These are phyloP conservation scores for Nicator chloris DNA, from an alignment of 2,113 vertebrate species.

Conservation along the genomic window DNA sequence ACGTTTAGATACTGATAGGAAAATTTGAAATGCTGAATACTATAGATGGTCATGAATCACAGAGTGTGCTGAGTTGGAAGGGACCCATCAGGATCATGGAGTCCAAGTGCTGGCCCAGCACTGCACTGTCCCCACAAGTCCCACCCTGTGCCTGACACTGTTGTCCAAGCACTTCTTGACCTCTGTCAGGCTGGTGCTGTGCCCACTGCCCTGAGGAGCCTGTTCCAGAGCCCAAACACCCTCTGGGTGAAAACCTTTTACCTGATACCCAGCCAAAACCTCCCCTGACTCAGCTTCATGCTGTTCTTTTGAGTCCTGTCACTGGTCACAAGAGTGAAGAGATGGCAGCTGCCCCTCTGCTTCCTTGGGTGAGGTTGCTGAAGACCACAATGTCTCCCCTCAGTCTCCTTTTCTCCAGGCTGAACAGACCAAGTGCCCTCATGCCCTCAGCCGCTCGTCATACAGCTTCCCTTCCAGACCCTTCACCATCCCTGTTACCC, in stretches of 20 bases:
- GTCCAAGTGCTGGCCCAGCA: neutral
- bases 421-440: neutral
- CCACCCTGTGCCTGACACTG: neutral
- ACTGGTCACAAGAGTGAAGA: too few relatives aligned
- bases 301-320: accelerated
- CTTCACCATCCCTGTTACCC: neutral
- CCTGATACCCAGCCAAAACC: neutral
- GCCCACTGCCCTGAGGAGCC: neutral
- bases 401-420: neutral
- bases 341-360: too few relatives aligned
- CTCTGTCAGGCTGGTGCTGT: neutral
- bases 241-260: neutral
- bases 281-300: accelerated
- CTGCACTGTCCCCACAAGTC: accelerated
- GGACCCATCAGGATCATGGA: neutral
- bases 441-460: neutral
- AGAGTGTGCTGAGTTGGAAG: neutral
- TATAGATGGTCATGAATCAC: neutral
- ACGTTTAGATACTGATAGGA: neutral
- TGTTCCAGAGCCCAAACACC: neutral
- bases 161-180: accelerated
- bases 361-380: too few relatives aligned
- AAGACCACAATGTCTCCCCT: too few relatives aligned
- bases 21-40: neutral
- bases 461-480: neutral